Evolutionary conservation across 2,888 invertebrate species (phyloP), one percentile per base, ranked within the genome.

Genomic region (Scaptomyza caliginosa): DNA sequence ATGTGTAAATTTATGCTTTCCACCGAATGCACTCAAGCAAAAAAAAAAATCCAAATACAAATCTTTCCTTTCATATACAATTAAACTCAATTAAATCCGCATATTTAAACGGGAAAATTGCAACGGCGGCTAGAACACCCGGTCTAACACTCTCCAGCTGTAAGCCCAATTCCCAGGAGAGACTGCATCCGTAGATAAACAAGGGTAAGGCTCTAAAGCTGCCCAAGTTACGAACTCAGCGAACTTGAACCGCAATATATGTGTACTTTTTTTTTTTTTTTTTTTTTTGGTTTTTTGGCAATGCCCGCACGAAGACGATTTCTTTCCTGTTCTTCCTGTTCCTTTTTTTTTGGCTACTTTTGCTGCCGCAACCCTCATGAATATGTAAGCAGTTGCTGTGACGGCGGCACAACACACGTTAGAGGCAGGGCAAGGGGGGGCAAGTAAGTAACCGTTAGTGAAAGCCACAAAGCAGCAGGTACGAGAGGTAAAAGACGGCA

Each of bases 281-380:
- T 32, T 45, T 21, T 49, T 55, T 51, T 45, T n/a, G 51, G 26
- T 21, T 30, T 76, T 79, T 83, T 71, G 83, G 86, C 74, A 79
- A 72, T 74, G 64, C 63, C 60, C 52, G 50, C 49, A 73, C 51
- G 65, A 69, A 81, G 77, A 84, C 78, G 78, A 74, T 82, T 81
- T 57, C 48, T 69, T 54, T 77, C 69, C n/a, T n/a, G n/a, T n/a
- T 63, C 1, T 43, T 24, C 77, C 77, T 51, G 48, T 72, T 52
- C 78, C 69, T 60, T n/a, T 19, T 54, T 74, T 60, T 84, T 73
- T 66, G 84, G 80, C 84, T 83, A 88, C 80, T 87, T 81, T 73
- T 76, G 68, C 75, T 68, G 67, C 77, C 71, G 86, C 89, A 86
- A 86, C 88, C 88, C 86, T 87, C 86, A 89, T 87, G 86, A 87